Evolutionary conservation across 2,888 invertebrate species (phyloP).

Genomic region (Stenotaenia linearis): DNA sequence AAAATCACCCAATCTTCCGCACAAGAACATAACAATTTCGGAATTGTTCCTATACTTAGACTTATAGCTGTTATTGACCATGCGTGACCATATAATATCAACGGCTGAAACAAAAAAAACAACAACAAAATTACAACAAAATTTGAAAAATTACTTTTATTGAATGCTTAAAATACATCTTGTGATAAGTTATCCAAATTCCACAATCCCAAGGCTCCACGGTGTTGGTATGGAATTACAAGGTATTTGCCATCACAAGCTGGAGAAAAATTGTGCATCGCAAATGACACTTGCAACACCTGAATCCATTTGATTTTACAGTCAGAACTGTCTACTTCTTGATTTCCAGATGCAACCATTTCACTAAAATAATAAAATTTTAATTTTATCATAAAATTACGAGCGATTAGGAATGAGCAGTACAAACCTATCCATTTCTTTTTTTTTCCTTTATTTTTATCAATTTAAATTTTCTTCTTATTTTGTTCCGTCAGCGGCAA

Average conservation of each 20-base stretch:
- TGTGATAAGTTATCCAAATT: conserved; percentile 13
- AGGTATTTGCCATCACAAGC: conserved; percentile 30
- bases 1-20: conserved; percentile 30
- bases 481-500: not conserved
- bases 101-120: conserved; percentile 11
- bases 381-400: not conserved
- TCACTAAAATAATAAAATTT: not conserved
- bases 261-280: not conserved
- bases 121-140: too few species aligned
- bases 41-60: conserved; percentile 21
- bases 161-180: conserved; percentile 2
- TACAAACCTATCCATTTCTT: not conserved
- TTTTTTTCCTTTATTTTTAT: not conserved
- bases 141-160: too few species aligned
- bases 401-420: not conserved
- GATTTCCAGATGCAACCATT: not conserved
- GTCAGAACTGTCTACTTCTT: not conserved
- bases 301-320: conserved; percentile 27
- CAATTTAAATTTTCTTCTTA: not conserved
- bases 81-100: conserved; percentile 21
- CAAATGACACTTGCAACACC: not conserved
- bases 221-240: conserved; percentile 1
- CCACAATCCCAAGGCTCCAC: conserved; percentile 17
- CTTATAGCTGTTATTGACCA: conserved; percentile 28
- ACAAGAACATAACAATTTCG: conserved; percentile 31